Base-by-base conservation (phyloP, 2,797 vertebrate species). In the Hippoglossus hippoglossus region DNA sequence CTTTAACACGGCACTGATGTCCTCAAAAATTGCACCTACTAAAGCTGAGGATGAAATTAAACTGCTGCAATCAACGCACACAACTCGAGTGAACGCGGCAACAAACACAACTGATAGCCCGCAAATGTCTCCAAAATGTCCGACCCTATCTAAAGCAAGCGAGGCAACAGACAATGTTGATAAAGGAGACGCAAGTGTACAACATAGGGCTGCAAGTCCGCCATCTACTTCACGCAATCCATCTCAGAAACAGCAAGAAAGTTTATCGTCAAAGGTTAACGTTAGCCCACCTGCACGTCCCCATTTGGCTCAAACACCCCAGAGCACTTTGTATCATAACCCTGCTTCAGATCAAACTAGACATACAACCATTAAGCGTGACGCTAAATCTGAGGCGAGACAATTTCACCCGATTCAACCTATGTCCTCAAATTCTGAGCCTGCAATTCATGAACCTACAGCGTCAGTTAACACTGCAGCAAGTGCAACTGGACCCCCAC, bases 371-470 rank as follows among this genome's bases (percentile, higher is more conserved):
- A 13, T 16, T 24, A 44, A 67, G 74, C 47, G 60, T n/a, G 41
- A 18, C 9, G 22, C 53, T 49, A 63, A 64, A 63, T 54, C 57
- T 28, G 49, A 9, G 1, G n/a, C 13, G 3, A 2, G 44, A 54
- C 65, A 74, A 59, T 81, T 50, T 24, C 59, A 49, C 11, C 28
- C 49, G 5, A 62, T 60, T 74, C 65, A 50, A 1, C 34, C 66
- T 0, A 34, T 55, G 21, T 63, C 64, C 24, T 83, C 70, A 18
- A 77, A 76, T 50, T 86, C 85, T 28, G 71, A 83, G 49, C 66
- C 85, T 1, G 3, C 19, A 4, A 59, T 68, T 63, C 16, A 66
- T 19, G 47, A 71, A 46, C 77, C 73, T 9, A 22, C 68, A 44
- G 64, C 73, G 4, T 73, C 81, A 71, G 55, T 62, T 39, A 71